Evolutionary conservation across 2,113 vertebrate genomes (phyloP).

Genomic region (Strix aluco): DNA sequence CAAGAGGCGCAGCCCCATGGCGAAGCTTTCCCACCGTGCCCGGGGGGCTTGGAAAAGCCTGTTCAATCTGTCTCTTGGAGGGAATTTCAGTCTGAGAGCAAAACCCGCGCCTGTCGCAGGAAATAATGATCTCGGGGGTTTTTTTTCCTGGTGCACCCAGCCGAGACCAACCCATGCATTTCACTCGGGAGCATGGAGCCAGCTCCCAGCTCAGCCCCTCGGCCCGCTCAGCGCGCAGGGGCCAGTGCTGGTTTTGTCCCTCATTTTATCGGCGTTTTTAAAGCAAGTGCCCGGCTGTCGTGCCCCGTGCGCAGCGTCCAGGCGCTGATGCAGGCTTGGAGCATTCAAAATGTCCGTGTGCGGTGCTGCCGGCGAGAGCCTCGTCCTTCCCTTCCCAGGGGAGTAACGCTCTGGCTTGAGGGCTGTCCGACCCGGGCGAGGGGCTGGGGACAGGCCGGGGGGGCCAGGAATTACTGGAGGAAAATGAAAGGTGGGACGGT

Average conservation of each 20-base stretch:
- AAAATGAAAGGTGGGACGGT: not conserved
- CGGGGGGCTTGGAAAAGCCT: not conserved
- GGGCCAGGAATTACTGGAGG: not conserved
- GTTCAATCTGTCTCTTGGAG: too few species aligned
- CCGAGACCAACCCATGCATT: slow-evolving; percentile 24
- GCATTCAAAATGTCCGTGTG: too few species aligned
- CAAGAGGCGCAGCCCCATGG: too few species aligned
- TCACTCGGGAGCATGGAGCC: not conserved
- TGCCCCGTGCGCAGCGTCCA: rapidly evolving
- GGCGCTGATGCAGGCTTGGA: too few species aligned
- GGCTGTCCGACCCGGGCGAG: too few species aligned
- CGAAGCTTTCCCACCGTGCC: not conserved
- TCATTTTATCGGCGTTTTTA: too few species aligned
- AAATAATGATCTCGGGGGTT: not conserved
- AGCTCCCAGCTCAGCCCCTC: not conserved
- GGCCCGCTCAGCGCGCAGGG: not conserved
- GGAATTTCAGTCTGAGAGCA: slow-evolving; percentile 16
- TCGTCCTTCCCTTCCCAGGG: not conserved
- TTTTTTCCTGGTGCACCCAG: not conserved
- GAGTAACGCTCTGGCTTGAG: not conserved
- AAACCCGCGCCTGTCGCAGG: slow-evolving; percentile 16
- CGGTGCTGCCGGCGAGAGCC: too few species aligned
- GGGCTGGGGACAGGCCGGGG: too few species aligned
- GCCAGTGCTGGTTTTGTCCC: not conserved
- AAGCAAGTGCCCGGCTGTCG: too few species aligned